phyloP scores from a whole-genome alignment of 2,888 invertebrate genomes.

The Drosophila nr. medialis region DNA sequence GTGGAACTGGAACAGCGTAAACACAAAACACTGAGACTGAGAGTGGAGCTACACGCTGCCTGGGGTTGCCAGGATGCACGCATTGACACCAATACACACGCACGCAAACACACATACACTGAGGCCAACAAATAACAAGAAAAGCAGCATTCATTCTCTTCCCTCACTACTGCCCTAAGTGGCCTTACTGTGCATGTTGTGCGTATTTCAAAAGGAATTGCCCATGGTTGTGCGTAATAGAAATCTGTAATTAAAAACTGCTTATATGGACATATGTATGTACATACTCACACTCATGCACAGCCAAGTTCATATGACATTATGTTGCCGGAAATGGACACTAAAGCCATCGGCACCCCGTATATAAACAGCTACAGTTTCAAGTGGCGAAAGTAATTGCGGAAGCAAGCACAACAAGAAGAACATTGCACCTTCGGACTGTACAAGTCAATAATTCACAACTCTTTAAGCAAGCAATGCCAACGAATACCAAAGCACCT shows the following conservation, averaged over 20 bases:
- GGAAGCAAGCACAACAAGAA: slow-evolving; percentile 48
- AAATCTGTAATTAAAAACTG: slow-evolving; percentile 48
- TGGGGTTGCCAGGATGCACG: slow-evolving; percentile 62
- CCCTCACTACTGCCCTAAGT: slow-evolving; percentile 26
- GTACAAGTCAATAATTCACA: slow-evolving; percentile 67
- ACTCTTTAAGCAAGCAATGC: slow-evolving; percentile 2
- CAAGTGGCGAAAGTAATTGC: slow-evolving; percentile 62
- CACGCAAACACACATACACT: neutral
- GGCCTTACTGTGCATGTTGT: slow-evolving; percentile 37
- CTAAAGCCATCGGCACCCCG: slow-evolving; percentile 35
- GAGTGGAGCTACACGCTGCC: slow-evolving; percentile 1
- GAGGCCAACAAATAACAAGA: neutral
- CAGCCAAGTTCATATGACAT: slow-evolving; percentile 45
- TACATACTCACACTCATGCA: neutral
- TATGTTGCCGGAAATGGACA: slow-evolving; percentile 64
- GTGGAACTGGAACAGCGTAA: slow-evolving; percentile 72
- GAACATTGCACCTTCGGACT: slow-evolving; percentile 54
- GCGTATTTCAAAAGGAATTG: slow-evolving; percentile 54
- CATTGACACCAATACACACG: slow-evolving; percentile 61
- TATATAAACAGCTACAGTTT: slow-evolving; percentile 34
- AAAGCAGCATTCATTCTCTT: slow-evolving; percentile 15
- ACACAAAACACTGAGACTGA: slow-evolving; percentile 56
- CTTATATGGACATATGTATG: neutral
- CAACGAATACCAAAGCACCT: slow-evolving; percentile 2
- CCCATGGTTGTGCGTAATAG: slow-evolving; percentile 63